Conservation (phyloP, 2,888 invertebrate genomes). For the Drosophila crucigera region DNA sequence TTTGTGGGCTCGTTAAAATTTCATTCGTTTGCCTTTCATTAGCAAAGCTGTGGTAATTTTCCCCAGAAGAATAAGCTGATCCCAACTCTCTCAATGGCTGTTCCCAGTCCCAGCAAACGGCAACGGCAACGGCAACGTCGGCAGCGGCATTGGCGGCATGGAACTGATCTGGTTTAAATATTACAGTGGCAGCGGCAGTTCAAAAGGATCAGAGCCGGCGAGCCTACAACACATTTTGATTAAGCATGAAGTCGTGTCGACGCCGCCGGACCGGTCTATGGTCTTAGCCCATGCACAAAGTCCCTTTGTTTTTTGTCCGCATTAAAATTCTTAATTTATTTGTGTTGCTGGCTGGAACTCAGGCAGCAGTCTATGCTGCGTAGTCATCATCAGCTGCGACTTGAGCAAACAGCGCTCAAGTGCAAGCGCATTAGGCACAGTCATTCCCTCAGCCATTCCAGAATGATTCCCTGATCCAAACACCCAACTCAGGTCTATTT, state of each 20-base stretch:
- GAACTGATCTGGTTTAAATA: conserved; percentile 79
- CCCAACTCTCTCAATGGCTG: conserved; percentile 30
- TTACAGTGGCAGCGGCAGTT: conserved; percentile 75
- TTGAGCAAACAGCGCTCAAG: conserved; percentile 69
- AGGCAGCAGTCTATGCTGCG: conserved; percentile 17
- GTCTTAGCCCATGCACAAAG: conserved; percentile 20
- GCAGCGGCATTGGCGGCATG: conserved; percentile 34
- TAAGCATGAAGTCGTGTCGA: conserved; percentile 77
- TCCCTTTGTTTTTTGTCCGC: conserved; percentile 68
- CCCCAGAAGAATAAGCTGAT: conserved; percentile 45
- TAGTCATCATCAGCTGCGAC: conserved; percentile 71
- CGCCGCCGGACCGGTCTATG: conserved; percentile 22
- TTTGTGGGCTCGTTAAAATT: conserved; percentile 74
- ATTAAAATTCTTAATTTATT: conserved; percentile 79
- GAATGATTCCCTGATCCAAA: conserved; percentile 36
- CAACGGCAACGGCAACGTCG: background rate
- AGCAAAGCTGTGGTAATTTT: conserved; percentile 75
- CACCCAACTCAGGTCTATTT: conserved; percentile 46
- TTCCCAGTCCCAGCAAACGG: conserved; percentile 18
- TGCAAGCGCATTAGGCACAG: conserved; percentile 76
- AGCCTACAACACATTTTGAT: conserved; percentile 76
- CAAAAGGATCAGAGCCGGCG: conserved; percentile 68
- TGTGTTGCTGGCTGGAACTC: conserved; percentile 32
- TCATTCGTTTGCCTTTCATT: conserved; percentile 75
- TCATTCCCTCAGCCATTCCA: conserved; percentile 57